Evolutionary conservation across 2,797 vertebrate species (phyloP).

Genomic region (Pristis pectinata): DNA sequence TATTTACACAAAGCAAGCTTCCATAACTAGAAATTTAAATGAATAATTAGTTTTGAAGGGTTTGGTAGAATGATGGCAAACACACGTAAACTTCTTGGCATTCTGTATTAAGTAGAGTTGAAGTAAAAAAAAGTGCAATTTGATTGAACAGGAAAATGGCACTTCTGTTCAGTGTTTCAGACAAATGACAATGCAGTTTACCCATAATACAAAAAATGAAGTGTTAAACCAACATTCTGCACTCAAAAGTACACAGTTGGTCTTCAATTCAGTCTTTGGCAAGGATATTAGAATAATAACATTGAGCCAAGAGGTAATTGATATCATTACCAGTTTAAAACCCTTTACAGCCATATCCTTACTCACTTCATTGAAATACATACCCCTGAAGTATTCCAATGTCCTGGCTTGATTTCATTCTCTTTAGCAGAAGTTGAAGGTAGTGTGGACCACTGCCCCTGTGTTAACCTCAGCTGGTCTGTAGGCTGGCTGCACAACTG

Average conservation of each 20-base stretch:
- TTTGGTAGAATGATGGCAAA: not conserved
- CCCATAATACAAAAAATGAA: not conserved
- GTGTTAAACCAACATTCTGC: not conserved
- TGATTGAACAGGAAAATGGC: not conserved
- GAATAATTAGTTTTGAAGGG: not conserved
- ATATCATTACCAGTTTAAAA: not conserved
- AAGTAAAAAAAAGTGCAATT: not conserved
- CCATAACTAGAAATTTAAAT: not conserved
- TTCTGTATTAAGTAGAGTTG: not conserved
- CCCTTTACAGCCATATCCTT: not conserved
- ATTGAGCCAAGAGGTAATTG: not conserved
- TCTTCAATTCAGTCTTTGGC: not conserved
- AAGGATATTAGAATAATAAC: not conserved
- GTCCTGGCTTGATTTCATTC: conserved; percentile 72
- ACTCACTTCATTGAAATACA: conserved; percentile 26
- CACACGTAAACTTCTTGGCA: not conserved
- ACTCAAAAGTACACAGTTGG: not conserved
- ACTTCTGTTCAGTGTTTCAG: not conserved
- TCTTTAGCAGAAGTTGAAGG: conserved; percentile 75
- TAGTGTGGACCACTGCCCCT: conserved; percentile 71
- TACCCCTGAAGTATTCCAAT: conserved; percentile 80
- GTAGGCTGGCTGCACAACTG: conserved; percentile 43
- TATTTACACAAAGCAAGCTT: not conserved
- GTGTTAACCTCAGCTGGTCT: conserved; percentile 51
- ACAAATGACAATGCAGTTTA: not conserved